These are phyloP conservation scores for Halcyon senegalensis DNA, from an alignment of 2,113 vertebrate genomes.

Conservation along the genomic window DNA sequence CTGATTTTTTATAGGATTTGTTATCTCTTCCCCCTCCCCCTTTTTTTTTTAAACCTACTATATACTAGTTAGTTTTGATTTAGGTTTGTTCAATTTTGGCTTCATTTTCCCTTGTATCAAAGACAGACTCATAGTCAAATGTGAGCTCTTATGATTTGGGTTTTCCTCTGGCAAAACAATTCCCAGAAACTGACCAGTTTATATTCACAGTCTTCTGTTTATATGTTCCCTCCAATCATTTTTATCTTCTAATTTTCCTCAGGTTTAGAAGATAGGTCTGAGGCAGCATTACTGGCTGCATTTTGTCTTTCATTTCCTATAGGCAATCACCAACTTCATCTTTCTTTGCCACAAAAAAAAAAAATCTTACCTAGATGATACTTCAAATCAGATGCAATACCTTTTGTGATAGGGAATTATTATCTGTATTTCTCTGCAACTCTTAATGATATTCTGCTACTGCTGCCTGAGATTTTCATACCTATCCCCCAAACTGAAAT, in stretches of 20 bases:
- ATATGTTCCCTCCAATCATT: background rate
- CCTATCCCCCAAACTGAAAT: background rate
- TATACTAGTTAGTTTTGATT: background rate
- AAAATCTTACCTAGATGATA: background rate
- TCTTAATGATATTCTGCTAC: background rate
- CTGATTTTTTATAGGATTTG: background rate
- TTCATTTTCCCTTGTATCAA: background rate
- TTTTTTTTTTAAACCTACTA: background rate
- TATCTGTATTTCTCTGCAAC: background rate
- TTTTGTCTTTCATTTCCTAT: background rate
- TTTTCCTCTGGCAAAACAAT: background rate
- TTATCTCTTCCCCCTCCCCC: background rate
- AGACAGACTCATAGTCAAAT: background rate
- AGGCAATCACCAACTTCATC: background rate
- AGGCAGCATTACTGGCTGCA: background rate
- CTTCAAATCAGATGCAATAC: background rate
- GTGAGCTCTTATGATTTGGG: background rate
- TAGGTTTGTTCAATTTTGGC: background rate
- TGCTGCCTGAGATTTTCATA: background rate
- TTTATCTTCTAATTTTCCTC: background rate
- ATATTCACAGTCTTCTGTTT: background rate
- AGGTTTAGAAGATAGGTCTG: background rate
- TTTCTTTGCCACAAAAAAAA: background rate
- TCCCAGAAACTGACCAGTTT: background rate
- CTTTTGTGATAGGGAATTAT: background rate